A percentile compares a stretch with the other conserved stretches of the same genome.
Evolutionary conservation across 2,113 vertebrate genomes (phyloP).

Genomic region (Cervus canadensis): DNA sequence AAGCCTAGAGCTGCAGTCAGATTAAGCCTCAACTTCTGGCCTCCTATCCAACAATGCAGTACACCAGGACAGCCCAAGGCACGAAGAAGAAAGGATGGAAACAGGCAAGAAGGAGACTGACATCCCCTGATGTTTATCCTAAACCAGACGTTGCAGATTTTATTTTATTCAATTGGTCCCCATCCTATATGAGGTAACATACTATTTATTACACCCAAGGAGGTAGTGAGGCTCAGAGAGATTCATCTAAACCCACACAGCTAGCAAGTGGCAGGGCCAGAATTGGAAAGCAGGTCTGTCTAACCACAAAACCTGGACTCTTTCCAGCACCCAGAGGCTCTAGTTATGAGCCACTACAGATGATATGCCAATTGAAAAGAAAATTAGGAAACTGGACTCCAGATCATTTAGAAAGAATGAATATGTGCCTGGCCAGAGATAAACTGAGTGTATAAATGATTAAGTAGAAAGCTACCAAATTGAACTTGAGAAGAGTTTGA

Average conservation of each 20-base stretch:
- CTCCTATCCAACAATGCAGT: neutral
- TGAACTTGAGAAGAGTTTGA: neutral
- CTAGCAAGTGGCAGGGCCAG: neutral
- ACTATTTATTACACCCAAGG: neutral
- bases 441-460: neutral
- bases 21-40: neutral
- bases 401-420: neutral
- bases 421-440: neutral
- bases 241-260: neutral
- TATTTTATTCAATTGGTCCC: neutral
- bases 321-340: neutral
- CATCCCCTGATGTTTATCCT: neutral
- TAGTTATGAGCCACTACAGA: neutral
- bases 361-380: neutral
- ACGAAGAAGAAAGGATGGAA: rapidly evolving
- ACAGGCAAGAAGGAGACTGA: neutral
- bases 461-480: neutral
- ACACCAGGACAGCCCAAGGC: neutral
- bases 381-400: neutral
- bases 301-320: neutral
- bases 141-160: neutral
- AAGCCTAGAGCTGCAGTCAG: neutral
- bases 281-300: neutral
- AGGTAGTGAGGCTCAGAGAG: neutral
- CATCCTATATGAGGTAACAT: neutral